Percentiles rank a stretch among this genome's conserved stretches.
phyloP scores from a whole-genome alignment of 2,113 vertebrate genomes.

The Elephantulus edwardii region DNA sequence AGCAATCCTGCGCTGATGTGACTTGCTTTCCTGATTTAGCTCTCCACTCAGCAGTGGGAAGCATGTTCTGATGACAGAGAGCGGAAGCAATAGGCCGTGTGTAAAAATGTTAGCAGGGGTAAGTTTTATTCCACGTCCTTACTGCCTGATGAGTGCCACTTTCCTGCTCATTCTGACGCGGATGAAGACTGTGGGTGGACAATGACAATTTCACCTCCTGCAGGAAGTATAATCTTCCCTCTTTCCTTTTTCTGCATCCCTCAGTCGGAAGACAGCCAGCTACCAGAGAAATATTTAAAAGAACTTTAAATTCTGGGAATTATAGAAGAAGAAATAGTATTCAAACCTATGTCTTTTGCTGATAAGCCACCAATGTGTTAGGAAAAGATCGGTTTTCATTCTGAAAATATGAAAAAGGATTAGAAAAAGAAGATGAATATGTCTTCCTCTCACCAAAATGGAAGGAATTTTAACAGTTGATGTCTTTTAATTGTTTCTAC shows the following conservation, averaged over 20 bases:
- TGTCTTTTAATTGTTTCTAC: not conserved
- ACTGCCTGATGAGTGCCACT: not conserved
- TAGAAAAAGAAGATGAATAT: not conserved
- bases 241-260: not conserved
- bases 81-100: not conserved
- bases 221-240: not conserved
- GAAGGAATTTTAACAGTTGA: not conserved
- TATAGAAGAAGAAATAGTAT: not conserved
- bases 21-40: not conserved
- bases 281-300: slow-evolving; percentile 1
- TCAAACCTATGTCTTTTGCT: not conserved
- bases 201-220: not conserved
- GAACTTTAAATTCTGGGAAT: not conserved
- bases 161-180: not conserved
- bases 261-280: not conserved
- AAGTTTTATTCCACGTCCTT: not conserved
- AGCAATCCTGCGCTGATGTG: not conserved
- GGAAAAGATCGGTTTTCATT: not conserved
- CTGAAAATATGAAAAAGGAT: not conserved
- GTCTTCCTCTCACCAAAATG: not conserved
- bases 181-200: not conserved
- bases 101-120: not conserved
- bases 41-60: not conserved
- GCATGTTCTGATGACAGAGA: not conserved
- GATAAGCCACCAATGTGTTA: not conserved